Evolutionary conservation across 2,888 invertebrate genomes (phyloP).

Genomic region (Subacronicta megacephala): DNA sequence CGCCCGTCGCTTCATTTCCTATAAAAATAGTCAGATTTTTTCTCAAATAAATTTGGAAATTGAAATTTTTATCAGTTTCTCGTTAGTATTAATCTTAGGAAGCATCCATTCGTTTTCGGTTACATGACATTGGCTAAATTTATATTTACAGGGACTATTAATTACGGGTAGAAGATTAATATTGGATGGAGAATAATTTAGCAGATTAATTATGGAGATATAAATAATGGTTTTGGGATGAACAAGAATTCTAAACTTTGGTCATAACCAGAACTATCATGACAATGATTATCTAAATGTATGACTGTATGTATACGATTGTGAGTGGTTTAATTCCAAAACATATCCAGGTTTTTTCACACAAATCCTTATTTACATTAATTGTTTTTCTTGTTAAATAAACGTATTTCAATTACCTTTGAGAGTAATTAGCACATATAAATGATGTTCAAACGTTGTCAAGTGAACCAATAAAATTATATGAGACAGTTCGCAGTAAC

Average conservation of each 20-base stretch:
- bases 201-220: constrained; percentile 61
- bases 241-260: constrained; percentile 32
- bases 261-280: constrained; percentile 3
- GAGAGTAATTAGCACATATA: constrained; percentile 33
- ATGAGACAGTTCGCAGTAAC: constrained; percentile 25
- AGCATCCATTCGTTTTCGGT: constrained; percentile 58
- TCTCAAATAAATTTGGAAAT: constrained; percentile 20
- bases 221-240: constrained; percentile 54
- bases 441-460: constrained; percentile 16
- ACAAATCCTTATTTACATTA: not conserved
- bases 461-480: constrained; percentile 43
- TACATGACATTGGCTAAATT: constrained; percentile 63
- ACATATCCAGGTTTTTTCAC: not conserved
- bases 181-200: constrained; percentile 53
- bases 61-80: constrained; percentile 36
- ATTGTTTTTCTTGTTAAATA: not conserved
- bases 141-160: constrained; percentile 70
- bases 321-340: constrained; percentile 6
- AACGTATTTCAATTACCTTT: constrained; percentile 23
- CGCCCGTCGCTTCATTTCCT: too few relatives aligned
- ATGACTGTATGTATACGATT: constrained; percentile 3
- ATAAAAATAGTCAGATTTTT: constrained; percentile 3
- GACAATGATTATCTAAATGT: too few relatives aligned
- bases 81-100: constrained; percentile 49
- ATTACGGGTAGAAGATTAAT: constrained; percentile 68